phyloP scores from a whole-genome alignment of 2,797 vertebrate genomes.

The Galaxias olidus region DNA sequence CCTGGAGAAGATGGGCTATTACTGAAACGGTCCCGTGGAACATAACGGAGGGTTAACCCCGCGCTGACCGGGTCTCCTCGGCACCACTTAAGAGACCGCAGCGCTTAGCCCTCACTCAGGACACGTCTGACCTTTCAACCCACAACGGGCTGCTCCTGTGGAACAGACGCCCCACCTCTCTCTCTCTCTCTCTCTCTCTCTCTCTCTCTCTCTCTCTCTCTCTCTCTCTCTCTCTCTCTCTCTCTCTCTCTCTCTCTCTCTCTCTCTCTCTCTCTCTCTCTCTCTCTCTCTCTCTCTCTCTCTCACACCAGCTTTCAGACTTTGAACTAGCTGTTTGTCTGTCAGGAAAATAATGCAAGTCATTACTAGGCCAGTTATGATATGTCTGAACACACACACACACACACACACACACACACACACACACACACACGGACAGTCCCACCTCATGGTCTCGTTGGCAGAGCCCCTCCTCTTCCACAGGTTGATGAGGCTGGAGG shows the following conservation, averaged over 20 bases:
- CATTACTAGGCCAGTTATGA: too few species aligned
- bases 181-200: not conserved
- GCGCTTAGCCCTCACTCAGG: too few species aligned
- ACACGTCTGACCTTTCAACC: too few species aligned
- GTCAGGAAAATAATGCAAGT: too few species aligned
- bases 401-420: not conserved
- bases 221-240: not conserved
- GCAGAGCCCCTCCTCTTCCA: slow-evolving; percentile 95
- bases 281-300: not conserved
- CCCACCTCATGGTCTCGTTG: slow-evolving; percentile 93
- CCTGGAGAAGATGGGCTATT: too few species aligned
- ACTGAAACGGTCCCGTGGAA: too few species aligned
- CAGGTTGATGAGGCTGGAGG: slow-evolving; percentile 94
- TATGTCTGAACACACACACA: not conserved
- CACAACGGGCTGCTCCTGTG: too few species aligned
- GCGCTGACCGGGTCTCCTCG: too few species aligned
- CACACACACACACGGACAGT: slow-evolving; percentile 26
- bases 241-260: not conserved
- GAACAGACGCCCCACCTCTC: not conserved
- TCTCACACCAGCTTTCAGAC: too few species aligned
- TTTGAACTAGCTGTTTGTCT: too few species aligned
- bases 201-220: not conserved
- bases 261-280: not conserved
- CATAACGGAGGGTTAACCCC: too few species aligned
- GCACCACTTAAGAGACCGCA: too few species aligned